A percentile compares a stretch with the other conserved stretches of the same genome.
phyloP scores from a whole-genome alignment of 1,140 invertebrate genomes.

The Drosophila seguyi region DNA sequence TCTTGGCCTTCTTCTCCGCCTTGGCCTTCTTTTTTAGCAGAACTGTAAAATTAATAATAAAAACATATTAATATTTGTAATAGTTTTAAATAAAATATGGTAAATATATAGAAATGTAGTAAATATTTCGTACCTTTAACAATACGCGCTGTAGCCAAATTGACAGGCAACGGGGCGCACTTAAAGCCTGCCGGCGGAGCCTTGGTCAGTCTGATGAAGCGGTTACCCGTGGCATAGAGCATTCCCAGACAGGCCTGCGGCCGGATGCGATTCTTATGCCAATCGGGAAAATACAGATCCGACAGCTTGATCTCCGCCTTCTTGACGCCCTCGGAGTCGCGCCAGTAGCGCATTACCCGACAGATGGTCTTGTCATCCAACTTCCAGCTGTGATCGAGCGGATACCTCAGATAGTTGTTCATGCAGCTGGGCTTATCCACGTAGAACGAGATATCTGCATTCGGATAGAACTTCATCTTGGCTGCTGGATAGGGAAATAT shows the following conservation, averaged over 20 bases:
- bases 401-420: slow-evolving; percentile 53
- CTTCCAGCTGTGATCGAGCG: slow-evolving; percentile 55
- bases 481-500: not conserved
- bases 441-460: slow-evolving; percentile 54
- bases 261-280: slow-evolving; percentile 59
- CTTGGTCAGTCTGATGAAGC: slow-evolving; percentile 50
- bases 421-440: slow-evolving; percentile 53
- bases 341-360: slow-evolving; percentile 61
- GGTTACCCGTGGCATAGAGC: slow-evolving; percentile 66
- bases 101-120: too few species aligned
- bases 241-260: slow-evolving; percentile 66
- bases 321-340: slow-evolving; percentile 56
- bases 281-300: slow-evolving; percentile 60
- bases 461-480: slow-evolving; percentile 58
- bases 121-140: slow-evolving; percentile 31
- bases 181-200: slow-evolving; percentile 64
- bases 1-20: slow-evolving; percentile 1
- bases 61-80: not conserved
- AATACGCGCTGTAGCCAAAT: slow-evolving; percentile 42
- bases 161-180: slow-evolving; percentile 66
- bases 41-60: not conserved
- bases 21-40: slow-evolving; percentile 25
- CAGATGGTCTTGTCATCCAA: slow-evolving; percentile 22
- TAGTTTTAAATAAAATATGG: not conserved
- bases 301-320: slow-evolving; percentile 32